These are phyloP conservation scores for Dolichallabes microphthalmus DNA, from an alignment of 2,113 vertebrate species.

Conservation along the genomic window DNA sequence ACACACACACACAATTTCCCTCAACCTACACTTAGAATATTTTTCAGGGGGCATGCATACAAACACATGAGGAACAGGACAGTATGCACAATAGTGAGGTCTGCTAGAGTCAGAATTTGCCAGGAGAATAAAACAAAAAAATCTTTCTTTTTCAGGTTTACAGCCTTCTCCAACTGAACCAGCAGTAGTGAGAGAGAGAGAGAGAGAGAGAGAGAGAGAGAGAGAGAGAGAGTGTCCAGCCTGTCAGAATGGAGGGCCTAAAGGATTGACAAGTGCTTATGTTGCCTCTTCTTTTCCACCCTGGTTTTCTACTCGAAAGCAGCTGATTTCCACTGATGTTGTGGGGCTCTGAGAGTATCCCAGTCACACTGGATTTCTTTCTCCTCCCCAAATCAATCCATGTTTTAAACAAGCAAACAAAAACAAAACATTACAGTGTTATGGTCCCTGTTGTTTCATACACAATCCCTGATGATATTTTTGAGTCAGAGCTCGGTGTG, in stretches of 20 bases:
- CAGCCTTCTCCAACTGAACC: constrained; percentile 56
- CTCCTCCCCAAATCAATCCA: constrained; percentile 16
- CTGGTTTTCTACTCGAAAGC: constrained; percentile 52
- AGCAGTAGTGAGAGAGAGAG: neutral
- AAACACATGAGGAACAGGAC: constrained; percentile 49
- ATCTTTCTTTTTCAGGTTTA: constrained; percentile 26
- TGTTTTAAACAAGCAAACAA: constrained; percentile 31
- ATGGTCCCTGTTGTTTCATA: constrained; percentile 3
- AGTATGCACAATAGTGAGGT: constrained; percentile 58
- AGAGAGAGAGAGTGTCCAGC: constrained; percentile 79
- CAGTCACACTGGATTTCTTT: constrained; percentile 35
- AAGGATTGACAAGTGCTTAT: constrained; percentile 88
- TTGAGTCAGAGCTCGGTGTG: neutral
- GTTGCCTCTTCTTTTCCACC: constrained; percentile 50
- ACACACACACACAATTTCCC: constrained; percentile 27
- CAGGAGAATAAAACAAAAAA: constrained; percentile 39
- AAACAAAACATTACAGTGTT: constrained; percentile 20
- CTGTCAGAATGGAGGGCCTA: constrained; percentile 81
- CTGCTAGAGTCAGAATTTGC: constrained; percentile 33
- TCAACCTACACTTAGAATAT: constrained; percentile 55
- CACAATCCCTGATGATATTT: constrained; percentile 11
- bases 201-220: neutral
- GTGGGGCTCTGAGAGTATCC: neutral
- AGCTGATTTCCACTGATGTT: constrained; percentile 26
- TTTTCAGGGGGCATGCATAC: constrained; percentile 29